Evolutionary conservation across 2,888 invertebrate genomes (phyloP), one percentile per base, ranked within the genome.

Genomic region (Pterostichus niger): DNA sequence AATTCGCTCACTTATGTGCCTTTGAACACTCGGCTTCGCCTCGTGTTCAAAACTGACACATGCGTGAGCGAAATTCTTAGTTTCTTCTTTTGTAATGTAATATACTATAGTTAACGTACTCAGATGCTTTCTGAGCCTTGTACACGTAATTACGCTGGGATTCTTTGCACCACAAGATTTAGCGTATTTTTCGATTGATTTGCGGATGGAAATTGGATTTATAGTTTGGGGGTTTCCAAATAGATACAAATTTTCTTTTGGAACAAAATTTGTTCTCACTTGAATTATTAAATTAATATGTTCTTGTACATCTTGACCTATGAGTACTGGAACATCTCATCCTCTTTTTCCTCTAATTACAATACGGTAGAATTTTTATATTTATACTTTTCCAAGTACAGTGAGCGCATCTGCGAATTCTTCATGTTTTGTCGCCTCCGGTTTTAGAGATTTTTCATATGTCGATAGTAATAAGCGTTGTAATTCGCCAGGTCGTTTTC

Each of bases 91-190:
- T n/a, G n/a, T n/a, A n/a, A n/a, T n/a, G n/a, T n/a, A n/a, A n/a
- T n/a, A n/a, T n/a, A n/a, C n/a, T n/a, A n/a, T n/a, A 6, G 86
- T 85, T 68, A 87, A 76, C 1, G 87, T 87, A 2, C 86, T 86
- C 33, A 87, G 80, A 76, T 86, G 86, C 75, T 87, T 87, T 15
- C 86, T 78, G 9, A 87, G 78, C 54, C 83, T 84, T 33, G 86
- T 87, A 5, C 84, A 84, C 6, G 86, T 87, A 31, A 87, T 78
- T 10, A 85, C 85, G 11, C 49, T 44, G 35, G 86, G 85, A 83
- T 87, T 86, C 84, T 86, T 86, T 44, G 86, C 85, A 11, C 86
- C 86, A 35, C 31, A 80, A 31, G 17, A 24, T 68, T 68, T 68
- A 6, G 84, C 86, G 83, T 86, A 84, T 85, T 85, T 86, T 13